These are phyloP conservation scores for Tychaedon coryphoeus DNA, from an alignment of 2,113 vertebrate species.

Conservation along the genomic window DNA sequence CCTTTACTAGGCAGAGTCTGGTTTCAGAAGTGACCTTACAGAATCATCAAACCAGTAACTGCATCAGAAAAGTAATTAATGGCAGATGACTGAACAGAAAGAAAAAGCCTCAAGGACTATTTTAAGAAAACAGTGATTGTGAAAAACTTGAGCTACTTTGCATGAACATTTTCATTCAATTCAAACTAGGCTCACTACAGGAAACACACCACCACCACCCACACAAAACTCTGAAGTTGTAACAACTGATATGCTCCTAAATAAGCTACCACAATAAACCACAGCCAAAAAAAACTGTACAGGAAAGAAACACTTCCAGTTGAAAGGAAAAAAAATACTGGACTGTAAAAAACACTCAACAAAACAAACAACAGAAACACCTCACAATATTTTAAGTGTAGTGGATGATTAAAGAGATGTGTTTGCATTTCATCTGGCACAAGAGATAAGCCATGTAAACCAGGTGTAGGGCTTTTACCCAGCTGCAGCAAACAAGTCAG, in stretches of 20 bases:
- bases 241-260: background rate
- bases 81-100: background rate
- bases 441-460: background rate
- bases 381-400: background rate
- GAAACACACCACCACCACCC: background rate
- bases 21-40: constrained; percentile 82
- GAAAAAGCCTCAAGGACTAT: background rate
- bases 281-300: background rate
- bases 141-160: background rate
- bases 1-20: constrained; percentile 77
- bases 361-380: background rate
- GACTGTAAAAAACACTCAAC: background rate
- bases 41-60: background rate
- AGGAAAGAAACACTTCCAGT: background rate
- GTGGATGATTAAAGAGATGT: background rate
- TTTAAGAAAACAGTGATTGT: background rate
- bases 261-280: background rate
- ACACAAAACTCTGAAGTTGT: background rate
- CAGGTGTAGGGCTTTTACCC: background rate
- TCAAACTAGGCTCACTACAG: background rate
- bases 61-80: background rate
- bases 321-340: background rate
- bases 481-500: background rate
- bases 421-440: background rate
- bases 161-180: background rate